A percentile compares a stretch with the other conserved stretches of the same genome.
Evolutionary conservation across 2,113 vertebrate genomes (phyloP).

Genomic region (Parus major): DNA sequence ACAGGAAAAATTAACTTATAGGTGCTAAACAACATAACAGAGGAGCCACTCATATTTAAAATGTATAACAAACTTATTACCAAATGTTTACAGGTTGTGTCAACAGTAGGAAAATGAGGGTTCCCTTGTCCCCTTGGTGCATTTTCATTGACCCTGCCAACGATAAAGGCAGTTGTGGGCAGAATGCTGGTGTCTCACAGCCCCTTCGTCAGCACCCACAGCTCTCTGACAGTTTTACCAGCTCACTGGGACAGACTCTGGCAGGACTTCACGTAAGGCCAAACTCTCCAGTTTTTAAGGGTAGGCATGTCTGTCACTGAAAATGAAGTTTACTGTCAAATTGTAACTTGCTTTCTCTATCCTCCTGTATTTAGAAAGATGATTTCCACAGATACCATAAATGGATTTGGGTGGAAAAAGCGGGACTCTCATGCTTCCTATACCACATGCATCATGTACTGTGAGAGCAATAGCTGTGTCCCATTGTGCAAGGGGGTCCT

Average conservation of each 20-base stretch:
- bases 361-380: not conserved
- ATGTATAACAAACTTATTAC: not conserved
- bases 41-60: not conserved
- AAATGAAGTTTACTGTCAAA: not conserved
- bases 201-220: not conserved
- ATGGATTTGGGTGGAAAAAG: not conserved
- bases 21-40: not conserved
- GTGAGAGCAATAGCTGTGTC: not conserved
- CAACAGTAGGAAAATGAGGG: not conserved
- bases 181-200: not conserved
- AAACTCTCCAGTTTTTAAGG: not conserved
- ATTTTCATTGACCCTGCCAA: not conserved
- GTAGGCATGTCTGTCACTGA: not conserved
- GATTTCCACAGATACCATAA: not conserved
- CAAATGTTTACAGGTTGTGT: not conserved
- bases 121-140: not conserved
- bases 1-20: not conserved
- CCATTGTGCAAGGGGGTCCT: not conserved
- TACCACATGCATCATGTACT: not conserved
- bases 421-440: not conserved
- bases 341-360: not conserved
- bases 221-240: not conserved
- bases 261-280: not conserved
- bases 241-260: not conserved
- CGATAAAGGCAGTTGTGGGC: not conserved